These are phyloP conservation scores for Macrosiphum euphorbiae DNA, from an alignment of 2,888 invertebrate species.

Conservation along the genomic window DNA sequence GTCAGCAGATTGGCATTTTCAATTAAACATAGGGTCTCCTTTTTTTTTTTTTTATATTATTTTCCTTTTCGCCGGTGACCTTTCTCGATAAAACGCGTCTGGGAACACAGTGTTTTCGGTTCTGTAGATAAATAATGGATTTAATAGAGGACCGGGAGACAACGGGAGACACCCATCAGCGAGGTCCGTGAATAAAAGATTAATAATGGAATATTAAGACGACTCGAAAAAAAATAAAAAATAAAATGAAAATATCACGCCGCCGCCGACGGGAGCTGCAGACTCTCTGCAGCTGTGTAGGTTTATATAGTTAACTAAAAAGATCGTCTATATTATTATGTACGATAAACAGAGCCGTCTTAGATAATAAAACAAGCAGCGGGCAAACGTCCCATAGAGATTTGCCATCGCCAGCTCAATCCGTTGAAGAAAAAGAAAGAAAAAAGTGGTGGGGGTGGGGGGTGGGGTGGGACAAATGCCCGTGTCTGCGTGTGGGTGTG, in stretches of 20 bases:
- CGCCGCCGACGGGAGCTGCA: background rate
- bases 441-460: background rate
- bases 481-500: background rate
- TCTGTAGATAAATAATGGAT: slow-evolving; percentile 35
- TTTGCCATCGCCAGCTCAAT: slow-evolving; percentile 38
- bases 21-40: slow-evolving; percentile 25
- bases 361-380: slow-evolving; percentile 30
- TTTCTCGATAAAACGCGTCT: slow-evolving; percentile 35
- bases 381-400: slow-evolving; percentile 56
- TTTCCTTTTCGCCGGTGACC: background rate
- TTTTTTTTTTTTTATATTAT: background rate
- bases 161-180: slow-evolving; percentile 31
- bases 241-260: background rate
- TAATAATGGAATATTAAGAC: slow-evolving; percentile 57
- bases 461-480: background rate
- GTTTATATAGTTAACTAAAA: slow-evolving; percentile 27
- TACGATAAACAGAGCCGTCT: slow-evolving; percentile 20
- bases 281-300: background rate
- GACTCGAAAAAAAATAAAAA: background rate
- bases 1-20: slow-evolving; percentile 43
- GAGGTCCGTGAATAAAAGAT: slow-evolving; percentile 41
- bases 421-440: slow-evolving; percentile 12
- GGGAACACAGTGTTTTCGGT: slow-evolving; percentile 18
- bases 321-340: slow-evolving; percentile 12
- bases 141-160: background rate